Percentiles rank a stretch among this genome's conserved stretches.
Evolutionary conservation across 2,113 vertebrate species (phyloP).

Genomic region (Chrysochloris asiatica): DNA sequence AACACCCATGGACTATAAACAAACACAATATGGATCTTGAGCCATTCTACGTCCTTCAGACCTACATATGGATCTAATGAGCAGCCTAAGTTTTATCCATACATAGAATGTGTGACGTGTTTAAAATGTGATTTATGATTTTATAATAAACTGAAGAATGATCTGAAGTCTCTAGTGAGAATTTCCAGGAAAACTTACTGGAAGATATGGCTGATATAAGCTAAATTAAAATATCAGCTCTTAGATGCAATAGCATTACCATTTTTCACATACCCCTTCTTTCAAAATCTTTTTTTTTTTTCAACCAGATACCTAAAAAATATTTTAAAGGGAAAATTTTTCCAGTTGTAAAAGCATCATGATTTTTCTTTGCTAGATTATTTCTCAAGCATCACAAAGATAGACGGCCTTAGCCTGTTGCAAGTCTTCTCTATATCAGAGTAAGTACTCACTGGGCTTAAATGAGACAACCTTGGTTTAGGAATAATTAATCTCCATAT

Average conservation of each 20-base stretch:
- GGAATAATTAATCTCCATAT: slow-evolving; percentile 60
- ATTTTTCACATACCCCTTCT: neutral
- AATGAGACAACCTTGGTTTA: neutral
- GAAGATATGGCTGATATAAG: neutral
- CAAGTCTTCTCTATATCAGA: neutral
- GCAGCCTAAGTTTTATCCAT: neutral
- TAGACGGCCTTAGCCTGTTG: neutral
- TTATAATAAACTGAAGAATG: neutral
- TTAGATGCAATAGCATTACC: neutral
- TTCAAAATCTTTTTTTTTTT: neutral
- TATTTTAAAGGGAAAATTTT: neutral
- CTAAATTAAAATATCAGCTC: slow-evolving; percentile 2
- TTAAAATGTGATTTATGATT: neutral
- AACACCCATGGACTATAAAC: neutral
- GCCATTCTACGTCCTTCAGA: neutral
- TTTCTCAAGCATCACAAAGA: neutral
- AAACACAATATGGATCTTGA: neutral
- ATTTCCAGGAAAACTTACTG: neutral
- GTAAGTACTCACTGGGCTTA: slow-evolving; percentile 43
- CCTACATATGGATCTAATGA: neutral
- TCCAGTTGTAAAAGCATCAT: neutral
- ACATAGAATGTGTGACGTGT: neutral
- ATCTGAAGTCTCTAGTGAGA: neutral
- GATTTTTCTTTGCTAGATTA: neutral
- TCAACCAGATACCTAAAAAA: neutral